phyloP scores from a whole-genome alignment of 2,888 invertebrate species.

The Vesta saturnalis region DNA sequence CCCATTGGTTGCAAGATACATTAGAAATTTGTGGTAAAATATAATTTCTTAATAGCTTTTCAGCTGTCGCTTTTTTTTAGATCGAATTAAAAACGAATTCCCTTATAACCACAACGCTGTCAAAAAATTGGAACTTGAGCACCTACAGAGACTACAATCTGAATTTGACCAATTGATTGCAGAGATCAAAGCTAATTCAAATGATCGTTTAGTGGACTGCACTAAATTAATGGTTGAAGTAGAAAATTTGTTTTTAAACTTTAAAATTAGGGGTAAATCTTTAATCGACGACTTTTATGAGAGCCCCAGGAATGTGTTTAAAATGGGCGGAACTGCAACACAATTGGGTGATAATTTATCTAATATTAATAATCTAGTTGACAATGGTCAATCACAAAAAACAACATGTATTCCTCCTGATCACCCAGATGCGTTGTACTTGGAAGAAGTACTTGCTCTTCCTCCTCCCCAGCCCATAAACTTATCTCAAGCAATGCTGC shows the following conservation, averaged over 20 bases:
- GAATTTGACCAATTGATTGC: slow-evolving; percentile 46
- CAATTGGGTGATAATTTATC: not conserved
- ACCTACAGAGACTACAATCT: slow-evolving; percentile 38
- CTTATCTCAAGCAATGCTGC: not conserved
- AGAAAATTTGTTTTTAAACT: slow-evolving; percentile 50
- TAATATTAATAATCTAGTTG: not conserved
- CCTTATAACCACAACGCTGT: slow-evolving; percentile 5
- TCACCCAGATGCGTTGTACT: slow-evolving; percentile 20
- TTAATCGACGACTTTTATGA: slow-evolving; percentile 40
- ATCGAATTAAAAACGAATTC: not conserved
- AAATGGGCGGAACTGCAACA: not conserved
- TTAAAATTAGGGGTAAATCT: slow-evolving; percentile 51
- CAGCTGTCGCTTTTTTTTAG: not conserved
- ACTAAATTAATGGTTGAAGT: slow-evolving; percentile 44
- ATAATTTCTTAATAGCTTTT: not conserved
- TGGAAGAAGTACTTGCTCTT: slow-evolving; percentile 18
- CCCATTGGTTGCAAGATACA: not conserved
- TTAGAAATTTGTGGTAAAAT: not conserved
- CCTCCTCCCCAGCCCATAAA: slow-evolving; percentile 4
- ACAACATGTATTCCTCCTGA: not conserved
- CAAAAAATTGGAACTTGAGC: slow-evolving; percentile 43
- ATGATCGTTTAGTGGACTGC: slow-evolving; percentile 43
- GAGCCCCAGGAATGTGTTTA: not conserved
- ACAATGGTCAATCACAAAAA: not conserved
- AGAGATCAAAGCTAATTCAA: slow-evolving; percentile 43